Evolutionary conservation across 1,140 invertebrate genomes (phyloP).

Genomic region (Apis mellifera): DNA sequence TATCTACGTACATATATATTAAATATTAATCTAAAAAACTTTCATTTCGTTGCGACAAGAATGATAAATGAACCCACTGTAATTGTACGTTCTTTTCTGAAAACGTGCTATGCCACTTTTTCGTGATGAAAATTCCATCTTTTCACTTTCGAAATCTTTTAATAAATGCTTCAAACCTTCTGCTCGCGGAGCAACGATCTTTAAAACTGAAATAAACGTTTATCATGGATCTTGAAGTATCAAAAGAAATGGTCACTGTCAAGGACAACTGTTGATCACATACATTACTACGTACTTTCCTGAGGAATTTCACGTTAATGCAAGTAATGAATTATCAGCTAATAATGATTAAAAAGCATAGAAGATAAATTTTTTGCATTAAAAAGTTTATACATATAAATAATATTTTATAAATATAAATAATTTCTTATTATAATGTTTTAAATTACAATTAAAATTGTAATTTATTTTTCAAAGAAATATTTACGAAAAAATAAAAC

Average conservation of each 20-base stretch:
- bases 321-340: neutral
- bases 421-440: neutral
- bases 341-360: neutral
- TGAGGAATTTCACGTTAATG: neutral
- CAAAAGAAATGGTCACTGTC: neutral
- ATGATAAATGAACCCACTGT: constrained; percentile 27
- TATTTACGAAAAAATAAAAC: too few species aligned
- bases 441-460: neutral
- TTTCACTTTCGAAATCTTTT: constrained; percentile 11
- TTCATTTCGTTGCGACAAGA: constrained; percentile 7
- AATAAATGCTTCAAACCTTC: neutral
- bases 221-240: neutral
- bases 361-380: neutral
- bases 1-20: neutral
- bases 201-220: neutral
- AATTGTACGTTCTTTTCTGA: neutral
- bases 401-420: too few species aligned
- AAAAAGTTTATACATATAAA: too few species aligned
- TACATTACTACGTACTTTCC: neutral
- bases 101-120: neutral
- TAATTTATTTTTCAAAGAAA: too few species aligned
- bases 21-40: neutral
- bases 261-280: constrained; percentile 5
- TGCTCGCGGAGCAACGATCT: neutral
- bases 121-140: neutral